These are phyloP conservation scores for Miichthys miiuy DNA, from an alignment of 2,797 vertebrate genomes.

Conservation along the genomic window DNA sequence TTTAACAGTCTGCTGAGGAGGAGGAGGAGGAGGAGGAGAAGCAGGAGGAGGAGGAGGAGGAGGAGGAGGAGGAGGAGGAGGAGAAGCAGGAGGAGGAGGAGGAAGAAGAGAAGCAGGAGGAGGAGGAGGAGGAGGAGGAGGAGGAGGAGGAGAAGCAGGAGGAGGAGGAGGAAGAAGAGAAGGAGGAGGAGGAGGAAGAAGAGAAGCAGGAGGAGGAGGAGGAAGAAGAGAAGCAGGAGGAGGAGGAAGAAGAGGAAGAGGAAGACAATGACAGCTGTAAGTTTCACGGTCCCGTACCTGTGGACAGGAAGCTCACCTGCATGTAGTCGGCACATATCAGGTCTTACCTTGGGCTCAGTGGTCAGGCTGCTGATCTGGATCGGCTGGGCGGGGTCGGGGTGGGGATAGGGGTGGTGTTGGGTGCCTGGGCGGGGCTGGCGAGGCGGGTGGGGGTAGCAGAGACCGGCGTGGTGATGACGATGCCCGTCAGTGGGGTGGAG, in stretches of 20 bases:
- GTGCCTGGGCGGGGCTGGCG: constrained; percentile 70
- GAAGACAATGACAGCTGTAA: neutral
- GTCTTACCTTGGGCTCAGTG: constrained; percentile 91
- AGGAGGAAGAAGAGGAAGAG: neutral
- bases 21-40: constrained; percentile 10
- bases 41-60: neutral
- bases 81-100: no score
- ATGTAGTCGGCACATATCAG: no score
- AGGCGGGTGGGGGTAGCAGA: constrained; percentile 84
- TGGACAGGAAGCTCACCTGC: no score
- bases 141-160: neutral
- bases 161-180: neutral
- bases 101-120: rapidly evolving
- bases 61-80: no score
- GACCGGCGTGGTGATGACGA: constrained; percentile 93
- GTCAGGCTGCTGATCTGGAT: constrained; percentile 97
- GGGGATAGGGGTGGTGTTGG: constrained; percentile 29
- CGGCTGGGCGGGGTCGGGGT: constrained; percentile 83
- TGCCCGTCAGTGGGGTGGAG: constrained; percentile 93
- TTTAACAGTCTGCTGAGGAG: constrained; percentile 91
- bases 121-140: neutral
- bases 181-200: neutral
- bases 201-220: no score
- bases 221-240: rapidly evolving
- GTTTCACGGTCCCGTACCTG: neutral